phyloP scores from a whole-genome alignment of 2,888 invertebrate genomes.

The Baronia brevicornis region DNA sequence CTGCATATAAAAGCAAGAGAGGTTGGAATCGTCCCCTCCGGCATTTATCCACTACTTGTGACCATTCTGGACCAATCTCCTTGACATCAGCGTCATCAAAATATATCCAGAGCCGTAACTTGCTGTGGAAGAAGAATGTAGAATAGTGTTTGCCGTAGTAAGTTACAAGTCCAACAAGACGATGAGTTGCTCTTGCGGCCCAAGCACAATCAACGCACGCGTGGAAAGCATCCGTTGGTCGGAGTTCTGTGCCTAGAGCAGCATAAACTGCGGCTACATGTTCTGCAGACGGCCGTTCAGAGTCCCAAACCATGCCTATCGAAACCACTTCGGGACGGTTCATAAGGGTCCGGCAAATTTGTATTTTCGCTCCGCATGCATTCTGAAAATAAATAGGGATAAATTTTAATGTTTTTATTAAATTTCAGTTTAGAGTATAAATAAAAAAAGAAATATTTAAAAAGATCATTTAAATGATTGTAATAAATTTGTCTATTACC shows the following conservation, averaged over 20 bases:
- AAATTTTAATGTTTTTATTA: neutral
- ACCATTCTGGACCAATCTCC: conserved; percentile 96
- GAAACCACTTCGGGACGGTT: conserved; percentile 96
- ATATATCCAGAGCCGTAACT: conserved; percentile 94
- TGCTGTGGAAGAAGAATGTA: conserved; percentile 97
- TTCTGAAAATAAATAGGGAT: conserved; percentile 77
- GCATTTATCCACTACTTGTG: conserved; percentile 96
- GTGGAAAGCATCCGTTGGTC: conserved; percentile 92
- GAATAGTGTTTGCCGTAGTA: conserved; percentile 98
- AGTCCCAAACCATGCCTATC: conserved; percentile 97
- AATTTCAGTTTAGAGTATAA: conserved; percentile 26
- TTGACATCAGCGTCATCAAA: conserved; percentile 97
- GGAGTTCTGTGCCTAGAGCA: conserved; percentile 89
- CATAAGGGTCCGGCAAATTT: conserved; percentile 91
- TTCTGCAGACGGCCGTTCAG: conserved; percentile 91
- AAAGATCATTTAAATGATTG: too few species aligned
- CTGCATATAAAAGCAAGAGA: conserved; percentile 89
- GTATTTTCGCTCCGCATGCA: conserved; percentile 93
- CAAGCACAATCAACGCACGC: conserved; percentile 89
- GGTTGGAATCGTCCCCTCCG: conserved; percentile 94
- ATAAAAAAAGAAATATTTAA: too few species aligned
- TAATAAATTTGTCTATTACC: conserved; percentile 82
- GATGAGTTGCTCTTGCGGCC: conserved; percentile 87
- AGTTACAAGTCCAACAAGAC: conserved; percentile 94
- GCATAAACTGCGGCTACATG: conserved; percentile 94